Base-by-base conservation (phyloP, 2,888 invertebrate genomes). In the Biston stratarius region DNA sequence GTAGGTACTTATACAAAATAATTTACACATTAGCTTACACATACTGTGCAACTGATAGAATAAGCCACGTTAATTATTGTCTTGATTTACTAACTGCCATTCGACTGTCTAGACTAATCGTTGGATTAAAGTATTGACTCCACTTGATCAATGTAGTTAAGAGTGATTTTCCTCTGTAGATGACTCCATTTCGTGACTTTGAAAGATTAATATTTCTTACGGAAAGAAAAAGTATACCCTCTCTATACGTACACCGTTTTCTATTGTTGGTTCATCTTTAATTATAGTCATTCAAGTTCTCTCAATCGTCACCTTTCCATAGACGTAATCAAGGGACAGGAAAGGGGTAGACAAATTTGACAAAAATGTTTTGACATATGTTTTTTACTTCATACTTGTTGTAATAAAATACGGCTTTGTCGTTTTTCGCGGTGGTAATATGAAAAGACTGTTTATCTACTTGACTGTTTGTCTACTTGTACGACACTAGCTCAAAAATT, bases 11-110 rank as follows among this genome's bases (percentile, higher is more conserved):
- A 24, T 3, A 24, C 24, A 24, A 24, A 2, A 24, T 24, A 24
- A 24, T n/a, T n/a, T n/a, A n/a, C n/a, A n/a, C n/a, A n/a, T n/a
- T n/a, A n/a, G n/a, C n/a, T n/a, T n/a, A n/a, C n/a, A n/a, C 73
- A 73, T 75, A 10, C 15, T 15, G 75, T 75, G 64, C 67, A 72
- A 72, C 72, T 78, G 75, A 77, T 76, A 69, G 70, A 64, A 62
- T 55, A 70, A 58, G 56, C 61, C 36, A 10, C 9, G 38, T 38
- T 38, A 65, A 51, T 65, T 24, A 36, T n/a, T 12, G 47, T 36
- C 48, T 65, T 65, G 61, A 61, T 65, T 49, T 15, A 61, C 33
- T 59, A 33, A 61, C 44, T 53, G 38, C 45, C 45, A 12, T 15
- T 14, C 42, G 38, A 14, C 38, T 48, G 47, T 42, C 24, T 24